These are phyloP conservation scores for Chromoteleia sp. DNA, from an alignment of 2,888 invertebrate species.

Conservation along the genomic window DNA sequence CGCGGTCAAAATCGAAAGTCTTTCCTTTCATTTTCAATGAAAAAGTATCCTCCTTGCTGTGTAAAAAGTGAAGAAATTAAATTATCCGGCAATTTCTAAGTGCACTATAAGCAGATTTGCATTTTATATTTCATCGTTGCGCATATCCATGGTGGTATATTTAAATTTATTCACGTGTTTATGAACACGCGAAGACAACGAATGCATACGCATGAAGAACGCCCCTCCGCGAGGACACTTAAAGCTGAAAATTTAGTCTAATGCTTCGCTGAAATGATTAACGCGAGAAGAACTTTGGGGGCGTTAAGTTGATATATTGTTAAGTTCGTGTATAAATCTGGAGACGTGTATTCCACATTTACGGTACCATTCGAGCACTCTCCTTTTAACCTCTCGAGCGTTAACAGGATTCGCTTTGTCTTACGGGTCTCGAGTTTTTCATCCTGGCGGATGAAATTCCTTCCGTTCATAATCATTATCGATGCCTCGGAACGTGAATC, in stretches of 20 bases:
- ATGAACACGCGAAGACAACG: conserved; percentile 58
- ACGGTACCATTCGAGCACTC: conserved; percentile 36
- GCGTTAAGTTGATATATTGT: conserved; percentile 61
- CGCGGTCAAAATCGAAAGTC: too few species aligned
- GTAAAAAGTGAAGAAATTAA: too few species aligned
- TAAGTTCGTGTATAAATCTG: conserved; percentile 58
- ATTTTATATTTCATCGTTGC: neutral
- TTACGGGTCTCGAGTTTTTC: conserved; percentile 16
- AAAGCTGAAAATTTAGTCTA: conserved; percentile 61
- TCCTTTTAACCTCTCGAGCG: conserved; percentile 19
- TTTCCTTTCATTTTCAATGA: too few species aligned
- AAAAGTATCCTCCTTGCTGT: too few species aligned
- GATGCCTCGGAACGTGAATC: too few species aligned
- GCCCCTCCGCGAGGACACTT: conserved; percentile 41
- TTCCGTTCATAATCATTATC: too few species aligned
- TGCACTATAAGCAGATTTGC: too few species aligned
- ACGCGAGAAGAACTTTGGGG: conserved; percentile 54
- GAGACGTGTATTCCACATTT: conserved; percentile 33
- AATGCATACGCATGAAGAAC: conserved; percentile 60
- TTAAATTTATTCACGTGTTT: conserved; percentile 61
- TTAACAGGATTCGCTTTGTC: conserved; percentile 33
- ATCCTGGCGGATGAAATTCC: neutral
- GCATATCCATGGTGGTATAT: conserved; percentile 28
- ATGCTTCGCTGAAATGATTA: conserved; percentile 60
- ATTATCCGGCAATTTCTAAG: too few species aligned